phyloP scores from a whole-genome alignment of 35 echinoderm and acorn worm species.

The Ptychodera flava region DNA sequence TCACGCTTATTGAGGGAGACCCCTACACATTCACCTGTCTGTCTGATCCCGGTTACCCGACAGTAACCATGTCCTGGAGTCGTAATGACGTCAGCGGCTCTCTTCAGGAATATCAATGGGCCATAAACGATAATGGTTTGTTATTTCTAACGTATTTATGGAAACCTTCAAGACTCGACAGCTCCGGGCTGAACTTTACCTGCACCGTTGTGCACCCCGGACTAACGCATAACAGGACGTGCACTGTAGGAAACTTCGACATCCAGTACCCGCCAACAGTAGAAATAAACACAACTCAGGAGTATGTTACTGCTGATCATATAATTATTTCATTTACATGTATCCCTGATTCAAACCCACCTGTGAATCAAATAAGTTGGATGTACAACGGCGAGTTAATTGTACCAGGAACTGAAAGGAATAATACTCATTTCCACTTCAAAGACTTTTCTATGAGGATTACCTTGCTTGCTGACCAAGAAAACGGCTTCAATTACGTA shows the following conservation, averaged over 20 bases:
- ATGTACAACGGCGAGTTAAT: neutral
- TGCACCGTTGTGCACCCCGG: neutral
- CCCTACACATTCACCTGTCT: neutral
- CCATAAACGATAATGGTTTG: neutral
- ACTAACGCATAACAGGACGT: neutral
- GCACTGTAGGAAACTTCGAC: neutral
- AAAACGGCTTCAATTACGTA: neutral
- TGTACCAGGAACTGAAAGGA: too few relatives aligned
- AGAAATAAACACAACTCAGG: neutral
- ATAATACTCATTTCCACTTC: neutral
- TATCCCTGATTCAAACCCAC: neutral
- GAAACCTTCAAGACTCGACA: neutral
- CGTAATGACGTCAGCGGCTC: neutral
- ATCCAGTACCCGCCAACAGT: neutral
- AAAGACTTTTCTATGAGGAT: neutral
- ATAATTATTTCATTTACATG: neutral
- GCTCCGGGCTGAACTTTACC: neutral
- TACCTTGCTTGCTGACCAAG: neutral
- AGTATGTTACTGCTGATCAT: neutral
- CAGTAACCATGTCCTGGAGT: neutral
- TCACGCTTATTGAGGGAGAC: neutral
- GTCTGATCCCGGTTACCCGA: neutral
- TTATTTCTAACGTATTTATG: neutral
- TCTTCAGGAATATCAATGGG: neutral
- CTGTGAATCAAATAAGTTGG: neutral